Percentiles rank a stretch among this genome's conserved stretches.
Conservation (phyloP, 2,888 invertebrate genomes). For the Drosophila monieri region DNA sequence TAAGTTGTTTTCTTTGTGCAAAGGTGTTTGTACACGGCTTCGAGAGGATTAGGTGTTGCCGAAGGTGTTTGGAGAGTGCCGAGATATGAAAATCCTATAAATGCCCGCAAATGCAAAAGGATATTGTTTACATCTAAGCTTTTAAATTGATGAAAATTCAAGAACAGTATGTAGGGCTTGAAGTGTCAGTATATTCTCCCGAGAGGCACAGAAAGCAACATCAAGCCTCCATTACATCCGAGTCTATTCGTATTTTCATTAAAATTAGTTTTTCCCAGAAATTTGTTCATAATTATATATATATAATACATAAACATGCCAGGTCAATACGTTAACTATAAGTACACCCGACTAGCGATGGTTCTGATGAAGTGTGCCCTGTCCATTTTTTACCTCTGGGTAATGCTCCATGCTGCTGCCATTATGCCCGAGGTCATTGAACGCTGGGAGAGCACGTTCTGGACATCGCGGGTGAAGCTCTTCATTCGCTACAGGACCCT, state of each 20-base stretch:
- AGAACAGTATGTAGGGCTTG: neutral
- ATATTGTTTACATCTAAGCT: neutral
- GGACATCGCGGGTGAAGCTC: neutral
- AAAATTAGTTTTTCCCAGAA: neutral
- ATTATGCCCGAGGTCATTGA: conserved; percentile 6
- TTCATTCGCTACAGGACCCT: neutral
- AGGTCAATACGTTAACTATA: neutral
- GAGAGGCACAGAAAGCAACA: neutral
- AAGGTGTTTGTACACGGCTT: conserved; percentile 39
- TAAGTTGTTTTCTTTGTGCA: conserved; percentile 24
- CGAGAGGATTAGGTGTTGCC: conserved; percentile 1
- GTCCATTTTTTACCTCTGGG: conserved; percentile 21
- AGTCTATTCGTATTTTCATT: neutral
- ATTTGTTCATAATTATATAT: neutral
- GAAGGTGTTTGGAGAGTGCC: neutral
- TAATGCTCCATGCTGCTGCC: conserved; percentile 18
- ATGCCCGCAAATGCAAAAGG: neutral
- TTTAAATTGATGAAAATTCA: neutral
- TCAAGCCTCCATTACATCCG: neutral
- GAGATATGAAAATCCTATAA: conserved; percentile 10
- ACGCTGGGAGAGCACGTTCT: neutral
- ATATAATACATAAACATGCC: conserved; percentile 19
- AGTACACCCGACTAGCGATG: neutral
- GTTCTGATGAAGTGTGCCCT: neutral
- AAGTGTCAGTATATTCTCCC: neutral